phyloP scores from a whole-genome alignment of 2,888 invertebrate genomes.

The Agrypnus murinus region DNA sequence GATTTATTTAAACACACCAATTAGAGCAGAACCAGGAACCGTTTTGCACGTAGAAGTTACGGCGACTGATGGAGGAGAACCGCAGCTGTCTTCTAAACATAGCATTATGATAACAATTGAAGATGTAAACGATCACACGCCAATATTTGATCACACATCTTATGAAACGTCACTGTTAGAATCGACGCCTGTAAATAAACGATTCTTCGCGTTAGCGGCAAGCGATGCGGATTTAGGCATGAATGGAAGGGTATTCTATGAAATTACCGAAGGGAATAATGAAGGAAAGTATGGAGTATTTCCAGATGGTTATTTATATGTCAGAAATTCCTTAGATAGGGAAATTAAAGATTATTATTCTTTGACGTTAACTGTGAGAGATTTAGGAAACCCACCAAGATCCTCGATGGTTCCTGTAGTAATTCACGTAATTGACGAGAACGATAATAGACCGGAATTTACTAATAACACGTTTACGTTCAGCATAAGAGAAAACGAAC shows the following conservation, averaged over 20 bases:
- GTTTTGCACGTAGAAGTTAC: constrained; percentile 84
- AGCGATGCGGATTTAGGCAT: constrained; percentile 89
- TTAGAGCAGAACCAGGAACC: constrained; percentile 83
- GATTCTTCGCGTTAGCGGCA: constrained; percentile 93
- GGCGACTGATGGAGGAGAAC: constrained; percentile 89
- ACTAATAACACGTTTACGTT: constrained; percentile 93
- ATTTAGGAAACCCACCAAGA: constrained; percentile 84
- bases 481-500: constrained; percentile 90
- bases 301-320: constrained; percentile 94
- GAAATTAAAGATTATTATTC: constrained; percentile 95
- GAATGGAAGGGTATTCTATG: constrained; percentile 87
- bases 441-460: constrained; percentile 96
- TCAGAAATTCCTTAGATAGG: constrained; percentile 89
- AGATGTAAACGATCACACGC: constrained; percentile 97
- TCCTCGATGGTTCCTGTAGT: constrained; percentile 93
- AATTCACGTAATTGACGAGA: constrained; percentile 95
- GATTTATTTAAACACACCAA: constrained; percentile 88
- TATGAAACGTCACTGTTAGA: constrained; percentile 95
- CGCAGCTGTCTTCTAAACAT: constrained; percentile 84
- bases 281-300: constrained; percentile 94
- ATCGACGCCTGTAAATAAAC: constrained; percentile 91
- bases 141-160: constrained; percentile 92
- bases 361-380: constrained; percentile 87
- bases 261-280: constrained; percentile 89
- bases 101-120: constrained; percentile 82